Evolutionary conservation across 2,113 vertebrate genomes (phyloP).

Genomic region (Amphiprion percula): DNA sequence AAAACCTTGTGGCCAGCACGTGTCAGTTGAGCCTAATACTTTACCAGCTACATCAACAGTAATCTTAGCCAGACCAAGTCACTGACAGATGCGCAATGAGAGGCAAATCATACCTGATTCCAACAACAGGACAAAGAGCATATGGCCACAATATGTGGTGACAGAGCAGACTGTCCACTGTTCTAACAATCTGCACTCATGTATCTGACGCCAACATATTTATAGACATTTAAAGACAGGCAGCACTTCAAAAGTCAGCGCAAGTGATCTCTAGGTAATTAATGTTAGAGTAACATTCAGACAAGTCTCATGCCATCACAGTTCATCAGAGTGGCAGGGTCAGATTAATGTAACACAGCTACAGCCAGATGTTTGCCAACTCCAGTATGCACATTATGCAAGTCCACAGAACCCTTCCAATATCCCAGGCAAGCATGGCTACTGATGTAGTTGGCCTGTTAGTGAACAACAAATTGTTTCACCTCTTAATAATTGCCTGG

Average conservation of each 20-base stretch:
- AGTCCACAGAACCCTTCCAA: too few relatives aligned
- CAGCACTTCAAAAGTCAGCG: not conserved
- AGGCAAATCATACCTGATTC: slow-evolving; percentile 55
- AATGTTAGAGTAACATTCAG: not conserved
- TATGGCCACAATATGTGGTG: slow-evolving; percentile 49
- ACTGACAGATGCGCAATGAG: slow-evolving; percentile 55
- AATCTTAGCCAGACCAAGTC: slow-evolving; percentile 32
- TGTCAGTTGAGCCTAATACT: slow-evolving; percentile 49
- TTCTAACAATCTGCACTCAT: not conserved
- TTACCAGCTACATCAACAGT: slow-evolving; percentile 61
- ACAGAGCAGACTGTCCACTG: slow-evolving; percentile 26
- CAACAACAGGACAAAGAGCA: slow-evolving; percentile 42
- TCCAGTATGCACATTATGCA: too few relatives aligned
- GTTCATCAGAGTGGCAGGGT: not conserved
- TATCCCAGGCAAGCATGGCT: too few relatives aligned
- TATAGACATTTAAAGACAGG: not conserved
- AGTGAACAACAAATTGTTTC: too few relatives aligned
- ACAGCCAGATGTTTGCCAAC: not conserved
- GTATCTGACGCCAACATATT: not conserved
- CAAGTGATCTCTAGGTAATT: not conserved
- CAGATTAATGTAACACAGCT: not conserved
- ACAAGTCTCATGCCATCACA: not conserved
- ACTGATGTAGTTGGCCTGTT: too few relatives aligned
- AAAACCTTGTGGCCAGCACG: slow-evolving; percentile 13
- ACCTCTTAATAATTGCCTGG: too few relatives aligned